Conservation (phyloP, 2,797 vertebrate genomes). For the Vipera ursinii region DNA sequence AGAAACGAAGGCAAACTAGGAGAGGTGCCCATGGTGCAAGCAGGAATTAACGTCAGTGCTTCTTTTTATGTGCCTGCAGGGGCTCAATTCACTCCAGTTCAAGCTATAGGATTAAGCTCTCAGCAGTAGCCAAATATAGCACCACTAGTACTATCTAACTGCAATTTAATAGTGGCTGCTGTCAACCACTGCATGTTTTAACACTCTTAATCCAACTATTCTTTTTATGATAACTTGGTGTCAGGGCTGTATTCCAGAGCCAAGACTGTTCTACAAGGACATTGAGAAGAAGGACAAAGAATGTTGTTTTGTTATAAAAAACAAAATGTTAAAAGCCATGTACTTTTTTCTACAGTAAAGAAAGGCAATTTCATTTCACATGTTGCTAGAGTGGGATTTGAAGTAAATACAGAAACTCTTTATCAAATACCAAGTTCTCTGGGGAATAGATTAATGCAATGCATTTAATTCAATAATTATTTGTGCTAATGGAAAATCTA, state of each 20-base stretch:
- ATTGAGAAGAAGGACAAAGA: neutral
- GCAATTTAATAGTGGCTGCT: neutral
- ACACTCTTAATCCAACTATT: neutral
- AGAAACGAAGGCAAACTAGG: slow-evolving; percentile 2
- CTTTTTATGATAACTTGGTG: slow-evolving; percentile 20
- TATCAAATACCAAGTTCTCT: neutral
- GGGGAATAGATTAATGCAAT: neutral
- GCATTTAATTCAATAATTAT: neutral
- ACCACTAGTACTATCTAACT: neutral
- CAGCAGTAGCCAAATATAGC: neutral
- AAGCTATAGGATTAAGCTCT: neutral
- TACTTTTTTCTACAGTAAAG: neutral
- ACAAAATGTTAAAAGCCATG: neutral
- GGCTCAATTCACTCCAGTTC: slow-evolving; percentile 33
- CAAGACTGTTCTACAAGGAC: neutral
- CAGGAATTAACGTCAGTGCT: slow-evolving; percentile 33
- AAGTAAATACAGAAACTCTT: neutral
- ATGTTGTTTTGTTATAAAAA: neutral
- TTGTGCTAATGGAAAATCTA: neutral
- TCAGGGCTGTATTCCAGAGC: neutral
- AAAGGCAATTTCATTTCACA: neutral
- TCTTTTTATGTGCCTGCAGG: neutral
- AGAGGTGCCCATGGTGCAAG: slow-evolving; percentile 3
- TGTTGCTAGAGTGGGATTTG: neutral
- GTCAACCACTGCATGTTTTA: neutral